Evolutionary conservation across 2,797 vertebrate species (phyloP).

Genomic region (Phoxinus dragarum): DNA sequence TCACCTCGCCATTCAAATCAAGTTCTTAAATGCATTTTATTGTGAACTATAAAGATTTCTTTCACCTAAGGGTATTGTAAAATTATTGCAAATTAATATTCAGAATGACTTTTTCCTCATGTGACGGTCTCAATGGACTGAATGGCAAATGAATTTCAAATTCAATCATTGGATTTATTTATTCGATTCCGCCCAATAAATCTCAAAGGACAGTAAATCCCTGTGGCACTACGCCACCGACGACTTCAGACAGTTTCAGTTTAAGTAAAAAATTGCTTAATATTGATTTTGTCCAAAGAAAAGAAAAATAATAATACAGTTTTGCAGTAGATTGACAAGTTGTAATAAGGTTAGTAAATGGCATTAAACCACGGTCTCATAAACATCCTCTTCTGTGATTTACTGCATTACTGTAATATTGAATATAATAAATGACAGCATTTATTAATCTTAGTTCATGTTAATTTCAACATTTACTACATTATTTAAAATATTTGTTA

Average conservation of each 20-base stretch:
- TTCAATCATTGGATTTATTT: conserved; percentile 80
- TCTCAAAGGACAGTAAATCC: conserved; percentile 70
- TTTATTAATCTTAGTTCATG: too few relatives aligned
- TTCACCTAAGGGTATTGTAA: conserved; percentile 74
- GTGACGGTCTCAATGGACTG: conserved; percentile 72
- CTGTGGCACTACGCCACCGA: conserved; percentile 62
- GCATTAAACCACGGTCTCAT: not conserved
- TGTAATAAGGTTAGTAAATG: conserved; percentile 1
- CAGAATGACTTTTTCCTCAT: conserved; percentile 79
- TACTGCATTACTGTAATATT: not conserved
- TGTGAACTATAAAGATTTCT: conserved; percentile 62
- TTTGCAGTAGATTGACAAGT: not conserved
- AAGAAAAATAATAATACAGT: not conserved
- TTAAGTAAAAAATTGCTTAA: conserved; percentile 60
- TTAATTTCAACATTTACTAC: too few relatives aligned
- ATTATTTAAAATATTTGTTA: too few relatives aligned
- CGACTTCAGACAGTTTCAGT: conserved; percentile 57
- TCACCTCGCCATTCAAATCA: conserved; percentile 40
- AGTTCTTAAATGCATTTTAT: conserved; percentile 66
- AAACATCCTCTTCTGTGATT: not conserved
- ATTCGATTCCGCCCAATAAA: conserved; percentile 76
- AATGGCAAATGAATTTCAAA: conserved; percentile 78
- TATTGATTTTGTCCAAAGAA: conserved; percentile 47
- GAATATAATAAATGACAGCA: not conserved
- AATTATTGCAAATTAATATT: conserved; percentile 85